phyloP scores from a whole-genome alignment of 2,797 vertebrate genomes.

The Tarsius wallacei region DNA sequence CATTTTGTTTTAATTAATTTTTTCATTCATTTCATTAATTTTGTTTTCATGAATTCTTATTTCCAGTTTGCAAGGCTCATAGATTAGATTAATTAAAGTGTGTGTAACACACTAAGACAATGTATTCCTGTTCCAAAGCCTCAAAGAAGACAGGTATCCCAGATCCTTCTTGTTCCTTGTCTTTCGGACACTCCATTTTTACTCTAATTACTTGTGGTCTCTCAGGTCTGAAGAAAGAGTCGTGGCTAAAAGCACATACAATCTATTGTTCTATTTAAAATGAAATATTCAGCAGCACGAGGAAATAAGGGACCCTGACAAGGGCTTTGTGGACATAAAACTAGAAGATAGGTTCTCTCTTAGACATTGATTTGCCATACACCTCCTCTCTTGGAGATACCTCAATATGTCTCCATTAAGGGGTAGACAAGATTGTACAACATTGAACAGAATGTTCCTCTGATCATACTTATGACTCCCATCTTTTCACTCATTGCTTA shows the following conservation, averaged over 20 bases:
- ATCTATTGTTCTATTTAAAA: slow-evolving; percentile 37
- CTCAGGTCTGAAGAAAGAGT: not conserved
- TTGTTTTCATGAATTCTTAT: not conserved
- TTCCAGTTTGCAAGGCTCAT: not conserved
- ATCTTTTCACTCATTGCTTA: not conserved
- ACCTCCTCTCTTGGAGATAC: not conserved
- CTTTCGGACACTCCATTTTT: not conserved
- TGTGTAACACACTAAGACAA: not conserved
- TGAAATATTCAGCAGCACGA: slow-evolving; percentile 74
- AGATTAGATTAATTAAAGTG: not conserved
- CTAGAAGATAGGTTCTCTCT: not conserved
- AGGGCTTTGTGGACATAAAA: slow-evolving; percentile 35
- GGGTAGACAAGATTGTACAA: not conserved
- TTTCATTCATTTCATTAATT: not conserved
- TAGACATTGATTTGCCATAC: not conserved
- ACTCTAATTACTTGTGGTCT: not conserved
- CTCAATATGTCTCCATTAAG: not conserved
- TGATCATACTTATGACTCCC: not conserved
- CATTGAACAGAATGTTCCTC: not conserved
- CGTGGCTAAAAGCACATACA: not conserved
- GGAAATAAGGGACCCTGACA: slow-evolving; percentile 62
- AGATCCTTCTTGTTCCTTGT: not conserved
- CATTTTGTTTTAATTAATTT: slow-evolving; percentile 18
- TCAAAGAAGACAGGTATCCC: not conserved
- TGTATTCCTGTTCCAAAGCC: not conserved